These are phyloP conservation scores for Catharus ustulatus DNA, from an alignment of 2,797 vertebrate species.

Conservation along the genomic window DNA sequence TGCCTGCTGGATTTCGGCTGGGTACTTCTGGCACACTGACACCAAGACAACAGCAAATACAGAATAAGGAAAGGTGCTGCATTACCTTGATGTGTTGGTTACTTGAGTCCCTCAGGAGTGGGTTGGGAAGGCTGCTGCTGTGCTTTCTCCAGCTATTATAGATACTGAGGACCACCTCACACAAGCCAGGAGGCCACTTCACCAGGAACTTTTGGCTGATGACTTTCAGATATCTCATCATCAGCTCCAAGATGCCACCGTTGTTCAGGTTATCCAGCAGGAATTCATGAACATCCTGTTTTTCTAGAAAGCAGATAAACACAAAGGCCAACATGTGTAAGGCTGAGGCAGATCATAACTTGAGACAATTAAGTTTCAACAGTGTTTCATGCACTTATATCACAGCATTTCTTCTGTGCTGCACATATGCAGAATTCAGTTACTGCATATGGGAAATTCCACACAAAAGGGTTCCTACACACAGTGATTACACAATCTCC, in stretches of 20 bases:
- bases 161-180: conserved; percentile 86
- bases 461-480: background rate
- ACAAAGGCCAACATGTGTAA: background rate
- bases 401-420: background rate
- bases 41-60: background rate
- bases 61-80: background rate
- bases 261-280: conserved; percentile 88
- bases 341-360: background rate
- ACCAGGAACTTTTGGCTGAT: conserved; percentile 89
- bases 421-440: background rate
- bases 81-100: conserved; percentile 88
- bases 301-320: conserved; percentile 78
- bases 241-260: conserved; percentile 91
- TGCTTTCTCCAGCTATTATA: conserved; percentile 92
- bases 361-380: background rate
- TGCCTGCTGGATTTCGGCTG: background rate
- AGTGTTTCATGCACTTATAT: background rate
- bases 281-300: conserved; percentile 90
- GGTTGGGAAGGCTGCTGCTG: conserved; percentile 92
- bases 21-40: background rate
- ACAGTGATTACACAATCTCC: background rate
- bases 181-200: conserved; percentile 89
- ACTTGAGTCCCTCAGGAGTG: conserved; percentile 89
- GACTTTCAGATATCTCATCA: conserved; percentile 93
- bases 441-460: background rate